Base-by-base conservation (phyloP, 2,888 invertebrate species). In the Congeria kusceri region DNA sequence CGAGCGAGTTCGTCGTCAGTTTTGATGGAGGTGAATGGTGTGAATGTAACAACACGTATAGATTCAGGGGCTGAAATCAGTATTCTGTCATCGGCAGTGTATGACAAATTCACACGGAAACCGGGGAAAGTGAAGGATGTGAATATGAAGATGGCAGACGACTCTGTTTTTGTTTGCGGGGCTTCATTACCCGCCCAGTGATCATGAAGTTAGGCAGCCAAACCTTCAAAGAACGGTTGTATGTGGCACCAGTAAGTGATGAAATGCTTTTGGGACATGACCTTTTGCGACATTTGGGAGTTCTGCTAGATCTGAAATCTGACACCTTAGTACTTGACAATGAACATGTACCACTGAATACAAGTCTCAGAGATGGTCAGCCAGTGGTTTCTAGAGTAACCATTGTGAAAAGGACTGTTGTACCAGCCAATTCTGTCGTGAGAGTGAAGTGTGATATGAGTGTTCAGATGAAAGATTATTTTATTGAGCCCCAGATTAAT, bases 11-110 rank as follows among this genome's bases (percentile, higher is more conserved):
- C 65, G n/a, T n/a, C n/a, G n/a, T n/a, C n/a, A n/a, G n/a, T n/a
- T n/a, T n/a, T n/a, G n/a, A n/a, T n/a, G n/a, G 11, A 29, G n/a
- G 58, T 71, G 18, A 64, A 58, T 15, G 64, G 47, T 29, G 46
- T 25, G 29, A 15, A 9, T 1, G 58, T 73, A 29, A 66, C 61
- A 20, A 61, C 73, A 18, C 27, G 66, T 25, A 66, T 73, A 20
- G 72, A 72, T 47, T 65, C 72, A 3, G 65, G 65, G n/a, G 72
- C 74, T 4, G 67, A 74, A 25, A 61, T 74, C 9, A 68, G 68
- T 15, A 68, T 74, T 29, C 46, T 74, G 27, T 68, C 68, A 1
- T 15, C 32, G n/a, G 23, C 57, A 23, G 15, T 75, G 13, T 75
- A 64, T 59, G 57, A 75, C 13, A 47, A 23, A 25, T 63, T 75